Conservation (phyloP, 2,888 invertebrate species). For the Drymonia ruficornis region DNA sequence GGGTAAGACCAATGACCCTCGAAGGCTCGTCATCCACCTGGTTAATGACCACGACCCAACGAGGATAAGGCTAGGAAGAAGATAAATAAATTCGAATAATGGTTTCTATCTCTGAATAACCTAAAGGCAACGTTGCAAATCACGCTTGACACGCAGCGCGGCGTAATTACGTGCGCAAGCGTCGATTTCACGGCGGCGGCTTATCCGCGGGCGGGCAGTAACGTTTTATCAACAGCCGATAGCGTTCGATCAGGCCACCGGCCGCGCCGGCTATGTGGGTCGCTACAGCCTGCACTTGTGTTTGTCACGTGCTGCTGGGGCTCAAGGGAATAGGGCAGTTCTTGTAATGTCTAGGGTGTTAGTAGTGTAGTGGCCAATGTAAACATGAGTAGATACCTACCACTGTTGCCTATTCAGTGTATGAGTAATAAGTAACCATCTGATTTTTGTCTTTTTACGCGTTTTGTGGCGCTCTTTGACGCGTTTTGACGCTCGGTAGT, state of each 20-base stretch:
- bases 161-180: constrained; percentile 40
- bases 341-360: not conserved
- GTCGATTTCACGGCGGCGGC: constrained; percentile 65
- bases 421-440: too few species aligned
- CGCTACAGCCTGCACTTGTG: constrained; percentile 41
- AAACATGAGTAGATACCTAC: too few species aligned
- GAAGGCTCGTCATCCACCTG: too few species aligned
- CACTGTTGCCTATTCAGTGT: too few species aligned
- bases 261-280: constrained; percentile 54
- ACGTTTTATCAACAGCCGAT: constrained; percentile 55
- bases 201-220: constrained; percentile 45
- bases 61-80: too few species aligned
- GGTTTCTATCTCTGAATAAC: too few species aligned
- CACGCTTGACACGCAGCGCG: constrained; percentile 12
- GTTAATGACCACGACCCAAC: too few species aligned
- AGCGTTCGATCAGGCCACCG: constrained; percentile 40
- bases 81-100: too few species aligned
- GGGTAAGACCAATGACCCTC: too few species aligned
- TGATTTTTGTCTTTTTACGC: too few species aligned
- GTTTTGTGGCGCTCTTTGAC: too few species aligned
- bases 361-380: not conserved
- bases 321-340: not conserved
- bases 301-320: constrained; percentile 18
- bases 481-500: not conserved
- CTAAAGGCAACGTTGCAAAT: not conserved